Evolutionary conservation across 2,888 invertebrate species (phyloP), one percentile per base, ranked within the genome.

Genomic region (Meliscaeva auricollis): DNA sequence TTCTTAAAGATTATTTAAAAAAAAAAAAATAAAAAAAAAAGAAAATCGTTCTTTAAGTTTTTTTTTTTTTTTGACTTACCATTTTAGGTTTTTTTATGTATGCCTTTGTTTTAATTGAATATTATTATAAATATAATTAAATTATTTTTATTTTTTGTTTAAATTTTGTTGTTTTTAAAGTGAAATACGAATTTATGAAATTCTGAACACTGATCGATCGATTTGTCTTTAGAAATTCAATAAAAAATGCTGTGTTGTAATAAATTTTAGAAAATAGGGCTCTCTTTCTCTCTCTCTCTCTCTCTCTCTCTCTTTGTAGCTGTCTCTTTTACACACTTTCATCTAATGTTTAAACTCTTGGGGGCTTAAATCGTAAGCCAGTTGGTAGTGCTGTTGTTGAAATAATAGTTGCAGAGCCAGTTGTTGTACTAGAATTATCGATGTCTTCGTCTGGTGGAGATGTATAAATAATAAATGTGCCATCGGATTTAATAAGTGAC

Each of bases 291-390:
- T n/a, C n/a, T n/a, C n/a, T n/a, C n/a, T n/a, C n/a, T n/a, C n/a
- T n/a, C n/a, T n/a, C n/a, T n/a, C n/a, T n/a, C n/a, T n/a, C n/a
- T n/a, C n/a, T n/a, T n/a, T n/a, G n/a, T n/a, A n/a, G n/a, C n/a
- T n/a, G 0, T 26, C 13, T 26, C 3, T 15, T 2, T 52, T n/a
- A 41, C 41, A 13, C 13, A 13, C 13, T 41, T 1, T 41, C 41
- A 13, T 2, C 13, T 41, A 11, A 20, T 32, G 17, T 62, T 41
- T 78, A 87, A 82, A 89, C 87, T 79, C 88, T 87, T 52, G 89
- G 89, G 26, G 89, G 87, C 69, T 88, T 88, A 82, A 88, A 89
- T 70, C 88, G 88, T 73, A 88, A 82, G 41, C 88, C 79, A 48
- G 87, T 80, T 72, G 88, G 81, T 66, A 66, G 30, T 74, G 81